These are phyloP conservation scores for Chloropsis cyanopogon DNA, from an alignment of 2,113 vertebrate genomes.

Conservation along the genomic window DNA sequence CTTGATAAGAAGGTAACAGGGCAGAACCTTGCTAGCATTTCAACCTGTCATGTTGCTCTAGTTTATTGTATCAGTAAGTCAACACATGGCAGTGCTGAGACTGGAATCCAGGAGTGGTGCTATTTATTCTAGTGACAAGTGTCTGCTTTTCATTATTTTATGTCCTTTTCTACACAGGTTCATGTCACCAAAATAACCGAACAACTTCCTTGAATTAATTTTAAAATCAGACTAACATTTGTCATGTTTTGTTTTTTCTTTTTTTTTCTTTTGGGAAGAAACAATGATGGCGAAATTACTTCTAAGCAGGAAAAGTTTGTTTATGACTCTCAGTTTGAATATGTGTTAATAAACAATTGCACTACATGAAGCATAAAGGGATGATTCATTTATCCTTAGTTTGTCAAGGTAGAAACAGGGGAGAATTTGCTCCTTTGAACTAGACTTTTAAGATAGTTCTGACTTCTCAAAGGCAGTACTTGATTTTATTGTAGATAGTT, in stretches of 20 bases:
- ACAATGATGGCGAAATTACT: neutral
- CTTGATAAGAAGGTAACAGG: neutral
- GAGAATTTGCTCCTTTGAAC: neutral
- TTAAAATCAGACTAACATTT: neutral
- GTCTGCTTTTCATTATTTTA: neutral
- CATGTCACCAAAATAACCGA: neutral
- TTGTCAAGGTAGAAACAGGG: neutral
- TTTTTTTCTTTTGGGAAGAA: neutral
- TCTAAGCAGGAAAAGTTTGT: neutral
- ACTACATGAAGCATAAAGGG: neutral
- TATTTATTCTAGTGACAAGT: neutral
- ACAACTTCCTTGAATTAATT: neutral
- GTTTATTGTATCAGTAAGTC: neutral
- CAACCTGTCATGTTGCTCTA: neutral
- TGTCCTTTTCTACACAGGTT: neutral
- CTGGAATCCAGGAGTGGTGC: neutral
- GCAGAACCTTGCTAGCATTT: neutral
- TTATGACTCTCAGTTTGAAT: neutral
- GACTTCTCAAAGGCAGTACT: neutral
- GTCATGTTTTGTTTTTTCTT: neutral
- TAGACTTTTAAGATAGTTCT: neutral
- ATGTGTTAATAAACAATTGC: neutral
- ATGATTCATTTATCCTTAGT: neutral
- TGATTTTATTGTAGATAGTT: neutral
- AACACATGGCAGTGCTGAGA: neutral